Percentiles rank a stretch among this genome's conserved stretches.
Conservation (phyloP, 2,888 invertebrate species). For the Diarsia rubi region DNA sequence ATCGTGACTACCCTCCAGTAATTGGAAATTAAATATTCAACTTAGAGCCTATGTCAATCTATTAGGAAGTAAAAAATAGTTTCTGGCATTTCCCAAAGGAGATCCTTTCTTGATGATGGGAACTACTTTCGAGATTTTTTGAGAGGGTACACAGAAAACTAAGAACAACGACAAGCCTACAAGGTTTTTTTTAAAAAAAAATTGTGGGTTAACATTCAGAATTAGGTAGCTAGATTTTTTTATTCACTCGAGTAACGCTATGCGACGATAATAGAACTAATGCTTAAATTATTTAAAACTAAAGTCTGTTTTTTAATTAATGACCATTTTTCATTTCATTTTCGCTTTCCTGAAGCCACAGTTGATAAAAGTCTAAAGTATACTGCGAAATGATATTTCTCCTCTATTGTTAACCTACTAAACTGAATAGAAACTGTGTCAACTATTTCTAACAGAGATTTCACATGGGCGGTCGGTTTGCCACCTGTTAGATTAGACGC, state of each 20-base stretch:
- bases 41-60: constrained; percentile 20
- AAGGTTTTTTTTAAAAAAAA: background rate
- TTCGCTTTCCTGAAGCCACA: background rate
- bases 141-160: background rate
- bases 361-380: background rate
- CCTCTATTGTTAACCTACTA: background rate
- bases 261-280: too few species aligned
- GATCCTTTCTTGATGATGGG: background rate
- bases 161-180: background rate
- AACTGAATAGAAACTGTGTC: background rate
- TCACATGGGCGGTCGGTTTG: constrained; percentile 28
- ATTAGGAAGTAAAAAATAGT: constrained; percentile 48
- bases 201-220: background rate
- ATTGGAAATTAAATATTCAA: constrained; percentile 57
- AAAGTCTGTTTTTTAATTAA: background rate
- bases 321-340: background rate
- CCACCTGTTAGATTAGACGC: constrained; percentile 59
- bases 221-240: too few species aligned
- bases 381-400: background rate
- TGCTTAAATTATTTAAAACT: background rate
- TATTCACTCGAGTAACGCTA: too few species aligned
- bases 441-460: constrained; percentile 29
- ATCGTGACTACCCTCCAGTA: constrained; percentile 26
- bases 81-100: constrained; percentile 46
- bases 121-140: constrained; percentile 24